phyloP scores from a whole-genome alignment of 1,140 invertebrate species.

The Saccostrea echinata region DNA sequence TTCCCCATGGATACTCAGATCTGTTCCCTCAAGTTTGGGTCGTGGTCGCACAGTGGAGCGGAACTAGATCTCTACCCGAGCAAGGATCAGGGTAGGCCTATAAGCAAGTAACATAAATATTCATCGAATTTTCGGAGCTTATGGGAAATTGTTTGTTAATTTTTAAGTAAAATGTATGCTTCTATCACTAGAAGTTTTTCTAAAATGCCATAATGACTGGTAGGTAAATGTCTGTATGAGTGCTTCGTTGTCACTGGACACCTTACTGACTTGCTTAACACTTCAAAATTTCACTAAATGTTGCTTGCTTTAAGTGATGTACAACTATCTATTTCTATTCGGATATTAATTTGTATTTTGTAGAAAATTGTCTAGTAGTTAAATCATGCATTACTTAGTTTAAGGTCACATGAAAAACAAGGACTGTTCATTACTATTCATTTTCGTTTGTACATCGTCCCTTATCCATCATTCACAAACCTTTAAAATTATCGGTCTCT shows the following conservation, averaged over 20 bases:
- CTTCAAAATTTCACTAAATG: background rate
- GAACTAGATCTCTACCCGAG: conserved; percentile 70
- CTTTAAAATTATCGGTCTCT: too few relatives aligned
- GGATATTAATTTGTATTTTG: background rate
- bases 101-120: conserved; percentile 26
- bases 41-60: conserved; percentile 51
- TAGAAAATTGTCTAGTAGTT: background rate
- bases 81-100: conserved; percentile 35
- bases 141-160: background rate
- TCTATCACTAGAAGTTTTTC: conserved; percentile 18
- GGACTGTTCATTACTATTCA: too few relatives aligned
- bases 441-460: too few relatives aligned
- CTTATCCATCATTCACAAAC: too few relatives aligned
- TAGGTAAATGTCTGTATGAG: background rate
- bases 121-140: background rate
- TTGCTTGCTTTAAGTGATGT: background rate
- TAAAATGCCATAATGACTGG: background rate
- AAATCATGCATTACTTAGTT: too few relatives aligned
- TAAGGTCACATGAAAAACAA: too few relatives aligned
- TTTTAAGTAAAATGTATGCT: background rate
- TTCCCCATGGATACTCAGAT: conserved; percentile 56
- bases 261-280: background rate
- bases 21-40: conserved; percentile 52
- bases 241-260: background rate
- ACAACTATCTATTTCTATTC: background rate